phyloP scores from a whole-genome alignment of 2,888 invertebrate genomes.

The Plagodis pulveraria region DNA sequence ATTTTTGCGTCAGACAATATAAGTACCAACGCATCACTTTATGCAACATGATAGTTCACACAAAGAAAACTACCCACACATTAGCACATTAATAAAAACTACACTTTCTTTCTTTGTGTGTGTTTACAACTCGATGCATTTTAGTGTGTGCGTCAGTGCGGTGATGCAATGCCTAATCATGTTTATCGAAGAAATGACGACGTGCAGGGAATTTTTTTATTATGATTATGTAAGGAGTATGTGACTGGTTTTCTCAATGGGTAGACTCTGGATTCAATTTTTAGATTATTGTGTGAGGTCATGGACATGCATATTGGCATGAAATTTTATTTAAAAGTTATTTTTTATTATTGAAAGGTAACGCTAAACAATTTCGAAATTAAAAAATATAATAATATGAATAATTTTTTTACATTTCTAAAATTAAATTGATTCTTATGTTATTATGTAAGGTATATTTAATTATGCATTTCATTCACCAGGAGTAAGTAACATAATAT shows the following conservation, averaged over 20 bases:
- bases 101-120: constrained; percentile 24
- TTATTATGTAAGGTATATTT: too few species aligned
- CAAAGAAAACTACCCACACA: constrained; percentile 31
- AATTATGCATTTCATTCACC: too few species aligned
- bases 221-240: constrained; percentile 37
- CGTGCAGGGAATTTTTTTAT: constrained; percentile 68
- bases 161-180: constrained; percentile 76
- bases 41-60: constrained; percentile 29
- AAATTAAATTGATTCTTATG: too few species aligned
- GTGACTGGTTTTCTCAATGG: constrained; percentile 16
- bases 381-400: too few species aligned
- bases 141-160: constrained; percentile 39
- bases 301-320: too few species aligned
- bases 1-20: constrained; percentile 6
- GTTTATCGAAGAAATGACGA: constrained; percentile 73
- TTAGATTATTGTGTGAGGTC: too few species aligned
- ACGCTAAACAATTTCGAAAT: too few species aligned
- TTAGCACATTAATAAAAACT: constrained; percentile 29
- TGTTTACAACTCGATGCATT: constrained; percentile 17
- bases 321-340: too few species aligned
- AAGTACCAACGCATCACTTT: constrained; percentile 19
- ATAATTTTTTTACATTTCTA: too few species aligned
- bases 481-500: too few species aligned
- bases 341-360: too few species aligned
- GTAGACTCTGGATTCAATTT: neutral